Conservation (phyloP, 2,797 vertebrate genomes). For the Dermochelys coriacea region DNA sequence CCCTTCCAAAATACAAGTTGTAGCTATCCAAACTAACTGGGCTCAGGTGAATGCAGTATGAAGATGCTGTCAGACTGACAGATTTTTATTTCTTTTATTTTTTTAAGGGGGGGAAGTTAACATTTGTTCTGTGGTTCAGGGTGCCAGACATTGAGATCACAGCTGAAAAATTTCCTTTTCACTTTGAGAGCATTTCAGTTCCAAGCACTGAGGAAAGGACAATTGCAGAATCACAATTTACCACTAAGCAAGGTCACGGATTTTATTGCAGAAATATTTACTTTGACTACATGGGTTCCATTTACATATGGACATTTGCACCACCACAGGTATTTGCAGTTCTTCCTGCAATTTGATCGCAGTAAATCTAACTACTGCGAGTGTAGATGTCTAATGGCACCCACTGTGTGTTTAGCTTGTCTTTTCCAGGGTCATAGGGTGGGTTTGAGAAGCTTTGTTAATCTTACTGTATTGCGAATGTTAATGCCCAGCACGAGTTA, state of each 20-base stretch:
- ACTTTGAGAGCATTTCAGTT: conserved; percentile 19
- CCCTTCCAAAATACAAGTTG: conserved; percentile 33
- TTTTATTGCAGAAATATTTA: conserved; percentile 23
- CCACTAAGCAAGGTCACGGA: conserved; percentile 53
- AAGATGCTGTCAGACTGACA: background rate
- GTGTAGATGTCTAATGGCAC: conserved; percentile 33
- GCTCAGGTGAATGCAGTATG: conserved; percentile 15
- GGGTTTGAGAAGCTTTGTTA: conserved; percentile 42
- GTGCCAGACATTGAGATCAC: background rate
- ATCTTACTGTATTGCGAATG: background rate
- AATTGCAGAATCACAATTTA: background rate
- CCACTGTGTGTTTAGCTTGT: conserved; percentile 35
- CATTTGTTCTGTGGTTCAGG: conserved; percentile 2
- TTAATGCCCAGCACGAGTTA: background rate
- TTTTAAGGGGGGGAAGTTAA: background rate
- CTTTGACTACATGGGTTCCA: background rate
- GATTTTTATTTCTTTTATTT: background rate
- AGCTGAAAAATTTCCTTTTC: background rate
- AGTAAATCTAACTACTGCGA: conserved; percentile 20
- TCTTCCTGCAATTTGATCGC: conserved; percentile 30
- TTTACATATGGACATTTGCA: background rate
- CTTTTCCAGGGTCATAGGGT: conserved; percentile 36
- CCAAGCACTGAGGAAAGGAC: conserved; percentile 8
- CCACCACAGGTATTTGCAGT: background rate
- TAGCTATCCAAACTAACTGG: conserved; percentile 40